phyloP scores from a whole-genome alignment of 2,888 invertebrate species.

The Drosophila percnosoma region DNA sequence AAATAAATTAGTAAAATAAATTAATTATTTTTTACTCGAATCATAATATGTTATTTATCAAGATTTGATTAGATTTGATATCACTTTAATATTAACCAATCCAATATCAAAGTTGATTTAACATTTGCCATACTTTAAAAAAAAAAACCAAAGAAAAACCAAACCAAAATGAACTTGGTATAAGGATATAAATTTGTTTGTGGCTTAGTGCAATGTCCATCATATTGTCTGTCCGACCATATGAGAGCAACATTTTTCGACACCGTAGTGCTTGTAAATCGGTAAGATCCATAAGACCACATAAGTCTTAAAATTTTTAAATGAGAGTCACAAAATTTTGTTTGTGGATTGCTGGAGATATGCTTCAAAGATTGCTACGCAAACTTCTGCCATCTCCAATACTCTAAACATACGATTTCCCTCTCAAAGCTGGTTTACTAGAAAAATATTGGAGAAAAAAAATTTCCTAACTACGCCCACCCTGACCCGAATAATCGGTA shows the following conservation, averaged over 20 bases:
- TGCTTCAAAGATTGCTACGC: neutral
- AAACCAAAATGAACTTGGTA: neutral
- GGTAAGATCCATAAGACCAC: neutral
- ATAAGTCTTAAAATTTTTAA: neutral
- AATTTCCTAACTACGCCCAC: neutral
- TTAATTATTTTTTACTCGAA: neutral
- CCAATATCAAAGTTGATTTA: neutral
- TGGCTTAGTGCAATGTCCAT: neutral
- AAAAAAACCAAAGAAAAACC: too few species aligned
- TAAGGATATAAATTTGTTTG: neutral
- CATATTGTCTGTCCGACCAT: neutral
- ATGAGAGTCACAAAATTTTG: neutral
- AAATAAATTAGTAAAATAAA: neutral
- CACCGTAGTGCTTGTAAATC: neutral
- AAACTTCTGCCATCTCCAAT: too few species aligned
- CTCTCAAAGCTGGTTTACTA: neutral
- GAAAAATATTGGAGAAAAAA: neutral
- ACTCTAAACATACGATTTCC: neutral
- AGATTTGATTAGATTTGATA: neutral
- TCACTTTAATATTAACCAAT: neutral
- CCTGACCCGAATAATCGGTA: neutral
- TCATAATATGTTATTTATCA: neutral
- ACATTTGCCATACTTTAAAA: neutral
- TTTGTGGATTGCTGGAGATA: neutral
- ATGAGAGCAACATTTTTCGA: neutral